phyloP scores from a whole-genome alignment of 2,113 vertebrate species.

The Strigops habroptila region DNA sequence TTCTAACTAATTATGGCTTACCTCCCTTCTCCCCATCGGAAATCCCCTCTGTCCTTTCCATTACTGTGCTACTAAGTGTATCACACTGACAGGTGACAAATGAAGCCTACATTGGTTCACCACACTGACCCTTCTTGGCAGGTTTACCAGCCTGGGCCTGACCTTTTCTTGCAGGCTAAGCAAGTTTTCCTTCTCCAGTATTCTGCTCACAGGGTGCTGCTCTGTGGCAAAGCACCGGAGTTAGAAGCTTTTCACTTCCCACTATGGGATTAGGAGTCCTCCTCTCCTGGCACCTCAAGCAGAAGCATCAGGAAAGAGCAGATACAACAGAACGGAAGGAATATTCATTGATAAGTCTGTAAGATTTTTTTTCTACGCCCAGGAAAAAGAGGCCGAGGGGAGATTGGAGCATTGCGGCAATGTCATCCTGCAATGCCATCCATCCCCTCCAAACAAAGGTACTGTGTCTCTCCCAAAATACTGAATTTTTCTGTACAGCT shows the following conservation, averaged over 20 bases:
- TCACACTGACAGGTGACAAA: conserved; percentile 33
- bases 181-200: conserved; percentile 16
- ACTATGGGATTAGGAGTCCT: background rate
- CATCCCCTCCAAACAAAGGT: background rate
- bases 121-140: conserved; percentile 28
- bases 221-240: background rate
- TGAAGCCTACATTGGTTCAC: conserved; percentile 8
- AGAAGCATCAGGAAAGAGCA: background rate
- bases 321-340: background rate
- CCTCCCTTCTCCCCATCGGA: background rate
- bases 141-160: background rate
- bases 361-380: background rate
- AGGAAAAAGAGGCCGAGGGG: background rate
- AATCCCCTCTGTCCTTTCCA: conserved; percentile 20
- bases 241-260: background rate
- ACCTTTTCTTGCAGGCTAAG: conserved; percentile 30
- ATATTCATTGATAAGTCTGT: background rate
- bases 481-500: background rate
- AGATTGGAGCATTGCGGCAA: background rate
- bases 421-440: background rate
- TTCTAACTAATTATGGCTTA: conserved; percentile 18
- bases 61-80: background rate
- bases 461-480: background rate
- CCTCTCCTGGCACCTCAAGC: background rate
- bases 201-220: background rate